Percentiles rank a stretch among this genome's conserved stretches.
These are phyloP conservation scores for Oxygymnocypris stewartii DNA, from an alignment of 2,113 vertebrate genomes.

Conservation along the genomic window DNA sequence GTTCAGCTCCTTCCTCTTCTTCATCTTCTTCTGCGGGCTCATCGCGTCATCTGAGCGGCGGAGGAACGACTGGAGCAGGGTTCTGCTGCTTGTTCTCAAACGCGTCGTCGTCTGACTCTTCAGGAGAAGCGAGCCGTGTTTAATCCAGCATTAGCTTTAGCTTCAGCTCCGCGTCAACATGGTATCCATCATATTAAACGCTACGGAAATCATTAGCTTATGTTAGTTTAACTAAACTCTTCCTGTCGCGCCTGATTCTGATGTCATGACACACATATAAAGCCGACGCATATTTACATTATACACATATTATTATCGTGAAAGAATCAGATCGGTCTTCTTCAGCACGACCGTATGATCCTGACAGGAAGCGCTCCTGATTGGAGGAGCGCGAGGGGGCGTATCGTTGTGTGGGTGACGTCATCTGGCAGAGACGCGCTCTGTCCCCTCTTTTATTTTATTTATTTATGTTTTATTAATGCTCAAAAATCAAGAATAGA, in stretches of 20 bases:
- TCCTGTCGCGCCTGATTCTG: neutral
- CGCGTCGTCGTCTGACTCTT: slow-evolving; percentile 52
- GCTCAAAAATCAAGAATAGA: too few species aligned
- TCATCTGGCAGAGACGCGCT: too few species aligned
- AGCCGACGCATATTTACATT: neutral
- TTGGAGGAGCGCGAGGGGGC: neutral
- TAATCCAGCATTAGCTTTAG: neutral
- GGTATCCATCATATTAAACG: neutral
- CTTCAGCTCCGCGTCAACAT: neutral
- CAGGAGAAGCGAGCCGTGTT: slow-evolving; percentile 51
- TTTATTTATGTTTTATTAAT: too few species aligned
- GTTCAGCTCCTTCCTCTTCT: slow-evolving; percentile 95
- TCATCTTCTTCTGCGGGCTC: slow-evolving; percentile 96
- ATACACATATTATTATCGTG: too few species aligned
- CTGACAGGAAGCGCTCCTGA: neutral
- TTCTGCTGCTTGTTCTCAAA: neutral
- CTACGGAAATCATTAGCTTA: too few species aligned
- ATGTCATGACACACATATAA: neutral
- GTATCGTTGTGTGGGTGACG: neutral
- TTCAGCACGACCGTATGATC: neutral
- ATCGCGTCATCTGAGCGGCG: slow-evolving; percentile 56
- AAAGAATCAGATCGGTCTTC: neutral
- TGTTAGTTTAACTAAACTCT: neutral
- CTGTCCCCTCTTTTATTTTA: too few species aligned
- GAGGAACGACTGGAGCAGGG: too few species aligned